Evolutionary conservation across 2,113 vertebrate species (phyloP), one percentile per base, ranked within the genome.

Genomic region (Alces alces): DNA sequence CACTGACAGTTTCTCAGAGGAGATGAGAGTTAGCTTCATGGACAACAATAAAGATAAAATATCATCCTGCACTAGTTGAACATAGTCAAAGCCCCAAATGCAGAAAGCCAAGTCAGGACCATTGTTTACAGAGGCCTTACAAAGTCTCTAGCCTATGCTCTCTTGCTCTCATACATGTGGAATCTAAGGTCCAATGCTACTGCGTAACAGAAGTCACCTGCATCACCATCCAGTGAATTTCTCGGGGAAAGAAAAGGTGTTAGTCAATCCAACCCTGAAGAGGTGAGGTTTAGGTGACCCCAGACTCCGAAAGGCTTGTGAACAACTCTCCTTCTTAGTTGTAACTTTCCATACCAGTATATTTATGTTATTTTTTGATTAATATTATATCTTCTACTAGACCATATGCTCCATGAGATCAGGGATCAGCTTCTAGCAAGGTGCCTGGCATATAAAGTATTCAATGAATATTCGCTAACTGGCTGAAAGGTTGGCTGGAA

Each of bases 11-110:
- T 93, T 79, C 54, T 61, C 57, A 87, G 80, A 8, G 28, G 19
- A 79, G 36, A 84, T 3, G 52, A 94, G 79, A 85, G 54, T 64
- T 55, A n/a, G 86, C 47, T 96, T 94, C 28, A 21, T 16, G 23
- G n/a, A 87, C 19, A 93, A 95, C 52, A 90, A 92, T 84, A 84
- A 88, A 93, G 47, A 91, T 27, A 92, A 97, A 95, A 93, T 60
- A 84, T n/a, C 57, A 93, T 55, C 45, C 55, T 52, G 78, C 36
- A 21, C 19, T 6, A 54, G 60, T 1, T 82, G 13, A 93, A 33
- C 54, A 64, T 5, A 88, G 78, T 55, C 60, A 94, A 95, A 88
- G 79, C 70, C 43, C 61, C 95, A 88, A 60, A 95, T 33, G 14
- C 45, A 30, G 23, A 86, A 3, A 50, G 52, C 28, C 76, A 36